Conservation (phyloP, 2,797 vertebrate species). For the Erpetoichthys calabaricus region DNA sequence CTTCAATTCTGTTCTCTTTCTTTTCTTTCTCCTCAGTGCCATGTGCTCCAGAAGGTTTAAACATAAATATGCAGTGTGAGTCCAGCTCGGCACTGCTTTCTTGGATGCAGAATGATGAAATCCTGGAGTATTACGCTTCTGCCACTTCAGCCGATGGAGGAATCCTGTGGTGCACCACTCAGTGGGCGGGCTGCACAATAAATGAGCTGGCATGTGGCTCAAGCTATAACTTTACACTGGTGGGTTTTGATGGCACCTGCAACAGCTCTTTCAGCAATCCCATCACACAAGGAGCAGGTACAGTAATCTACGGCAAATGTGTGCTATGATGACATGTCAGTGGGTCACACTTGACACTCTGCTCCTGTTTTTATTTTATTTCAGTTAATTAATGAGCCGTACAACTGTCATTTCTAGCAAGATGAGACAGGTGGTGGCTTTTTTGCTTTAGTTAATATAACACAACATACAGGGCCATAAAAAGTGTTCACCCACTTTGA, state of each 20-base stretch:
- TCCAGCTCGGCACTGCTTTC: constrained; percentile 35
- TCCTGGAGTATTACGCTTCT: constrained; percentile 31
- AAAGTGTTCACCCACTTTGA: too few relatives aligned
- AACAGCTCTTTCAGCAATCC: constrained; percentile 38
- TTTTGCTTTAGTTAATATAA: too few relatives aligned
- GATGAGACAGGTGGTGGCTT: too few relatives aligned
- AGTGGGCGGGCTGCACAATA: constrained; percentile 31
- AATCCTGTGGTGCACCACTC: constrained; percentile 29
- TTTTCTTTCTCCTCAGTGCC: constrained; percentile 33
- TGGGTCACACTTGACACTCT: too few relatives aligned
- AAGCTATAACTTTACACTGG: constrained; percentile 48
- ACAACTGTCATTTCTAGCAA: too few relatives aligned
- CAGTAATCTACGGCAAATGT: neutral
- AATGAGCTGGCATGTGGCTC: constrained; percentile 38
- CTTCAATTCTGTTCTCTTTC: too few relatives aligned
- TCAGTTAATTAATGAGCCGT: too few relatives aligned
- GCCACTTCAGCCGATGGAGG: constrained; percentile 22
- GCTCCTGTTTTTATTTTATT: too few relatives aligned
- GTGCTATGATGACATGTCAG: too few relatives aligned
- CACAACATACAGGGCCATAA: too few relatives aligned
- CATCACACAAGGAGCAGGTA: constrained; percentile 46
- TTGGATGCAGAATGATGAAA: constrained; percentile 36
- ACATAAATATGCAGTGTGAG: constrained; percentile 35
- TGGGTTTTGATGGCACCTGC: constrained; percentile 39
- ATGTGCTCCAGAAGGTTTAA: constrained; percentile 35